Percentiles rank a stretch among this genome's conserved stretches.
Evolutionary conservation across 2,888 invertebrate genomes (phyloP).

Genomic region (Xestia rhomboidea): DNA sequence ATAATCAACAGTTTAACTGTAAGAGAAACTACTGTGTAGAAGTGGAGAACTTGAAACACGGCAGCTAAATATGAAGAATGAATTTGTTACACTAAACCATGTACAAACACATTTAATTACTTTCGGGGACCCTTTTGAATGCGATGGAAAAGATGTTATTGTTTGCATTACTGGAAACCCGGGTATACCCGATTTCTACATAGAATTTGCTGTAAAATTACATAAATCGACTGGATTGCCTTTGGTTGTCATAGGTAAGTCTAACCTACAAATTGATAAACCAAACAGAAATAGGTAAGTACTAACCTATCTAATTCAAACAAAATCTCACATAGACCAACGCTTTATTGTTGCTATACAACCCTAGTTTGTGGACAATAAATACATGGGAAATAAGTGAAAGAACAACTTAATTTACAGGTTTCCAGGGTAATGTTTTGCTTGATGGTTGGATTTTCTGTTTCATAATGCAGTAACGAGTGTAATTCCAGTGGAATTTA

Average conservation of each 20-base stretch:
- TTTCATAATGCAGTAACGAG: neutral
- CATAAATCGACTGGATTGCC: slow-evolving; percentile 92
- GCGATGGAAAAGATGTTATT: slow-evolving; percentile 91
- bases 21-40: neutral
- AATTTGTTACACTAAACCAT: slow-evolving; percentile 88
- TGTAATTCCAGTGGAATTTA: neutral
- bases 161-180: slow-evolving; percentile 97
- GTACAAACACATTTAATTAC: slow-evolving; percentile 94
- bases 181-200: slow-evolving; percentile 95
- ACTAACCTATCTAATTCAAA: neutral
- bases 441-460: neutral
- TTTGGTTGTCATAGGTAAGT: slow-evolving; percentile 94
- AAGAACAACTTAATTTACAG: neutral
- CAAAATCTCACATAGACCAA: neutral
- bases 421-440: neutral
- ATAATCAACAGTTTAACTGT: neutral
- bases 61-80: slow-evolving; percentile 71
- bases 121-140: slow-evolving; percentile 92
- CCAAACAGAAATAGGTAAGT: neutral
- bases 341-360: neutral
- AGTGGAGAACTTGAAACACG: slow-evolving; percentile 1
- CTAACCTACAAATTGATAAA: neutral
- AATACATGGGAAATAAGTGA: neutral
- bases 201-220: slow-evolving; percentile 92
- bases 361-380: neutral